Evolutionary conservation across 2,113 vertebrate genomes (phyloP).

Genomic region (Bos javanicus): DNA sequence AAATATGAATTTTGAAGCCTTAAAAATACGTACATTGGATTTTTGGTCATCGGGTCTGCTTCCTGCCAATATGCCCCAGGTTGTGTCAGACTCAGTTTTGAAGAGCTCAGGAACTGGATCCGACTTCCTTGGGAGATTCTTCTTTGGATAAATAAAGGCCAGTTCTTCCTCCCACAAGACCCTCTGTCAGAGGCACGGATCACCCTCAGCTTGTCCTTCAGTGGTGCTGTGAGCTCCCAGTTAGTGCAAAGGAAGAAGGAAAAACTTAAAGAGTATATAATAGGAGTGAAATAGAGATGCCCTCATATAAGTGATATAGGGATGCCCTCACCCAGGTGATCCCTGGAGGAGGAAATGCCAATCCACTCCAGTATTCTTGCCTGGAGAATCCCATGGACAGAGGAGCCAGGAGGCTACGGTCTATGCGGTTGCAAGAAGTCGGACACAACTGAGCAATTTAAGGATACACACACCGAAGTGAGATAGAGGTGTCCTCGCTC

Average conservation of each 20-base stretch:
- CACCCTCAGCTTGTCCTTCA: not conserved
- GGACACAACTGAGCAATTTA: rapidly evolving
- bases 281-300: not conserved
- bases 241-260: not conserved
- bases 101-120: not conserved
- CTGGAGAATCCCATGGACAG: not conserved
- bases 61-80: not conserved
- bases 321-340: not conserved
- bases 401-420: rapidly evolving
- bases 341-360: not conserved
- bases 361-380: rapidly evolving
- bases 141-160: not conserved
- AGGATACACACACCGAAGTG: rapidly evolving
- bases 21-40: not conserved
- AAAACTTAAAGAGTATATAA: too few relatives aligned
- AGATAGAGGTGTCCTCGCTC: not conserved
- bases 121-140: not conserved
- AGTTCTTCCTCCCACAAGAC: not conserved
- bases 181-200: rapidly evolving
- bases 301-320: too few relatives aligned
- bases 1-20: not conserved
- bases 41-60: not conserved
- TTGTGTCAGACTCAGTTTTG: not conserved
- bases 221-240: not conserved
- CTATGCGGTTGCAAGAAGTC: rapidly evolving